phyloP scores from a whole-genome alignment of 2,113 vertebrate species.

The Procavia capensis region DNA sequence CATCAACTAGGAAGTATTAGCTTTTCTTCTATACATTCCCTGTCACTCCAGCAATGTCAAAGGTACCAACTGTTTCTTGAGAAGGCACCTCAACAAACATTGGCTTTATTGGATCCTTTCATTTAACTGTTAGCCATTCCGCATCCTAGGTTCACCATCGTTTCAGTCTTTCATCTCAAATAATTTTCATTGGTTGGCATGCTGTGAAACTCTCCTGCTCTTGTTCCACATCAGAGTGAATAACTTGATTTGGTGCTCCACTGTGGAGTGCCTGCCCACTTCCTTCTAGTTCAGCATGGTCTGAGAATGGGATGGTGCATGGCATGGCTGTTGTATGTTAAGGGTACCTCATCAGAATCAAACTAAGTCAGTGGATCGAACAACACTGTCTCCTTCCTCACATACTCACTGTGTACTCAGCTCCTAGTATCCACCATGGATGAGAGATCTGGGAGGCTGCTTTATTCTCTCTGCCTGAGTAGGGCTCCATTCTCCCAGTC shows the following conservation, averaged over 20 bases:
- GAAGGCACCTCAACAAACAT: background rate
- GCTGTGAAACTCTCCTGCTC: background rate
- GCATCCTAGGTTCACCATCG: background rate
- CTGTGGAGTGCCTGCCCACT: background rate
- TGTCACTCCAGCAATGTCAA: background rate
- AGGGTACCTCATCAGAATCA: background rate
- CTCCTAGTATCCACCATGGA: background rate
- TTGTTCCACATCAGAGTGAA: too few species aligned
- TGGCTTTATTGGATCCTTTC: background rate
- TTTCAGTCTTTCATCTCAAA: background rate
- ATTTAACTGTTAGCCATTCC: background rate
- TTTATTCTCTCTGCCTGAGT: background rate
- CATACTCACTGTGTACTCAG: background rate
- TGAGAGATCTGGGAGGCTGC: background rate
- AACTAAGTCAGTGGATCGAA: background rate
- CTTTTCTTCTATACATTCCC: background rate
- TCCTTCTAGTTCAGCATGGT: background rate
- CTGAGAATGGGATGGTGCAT: background rate
- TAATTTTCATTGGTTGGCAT: background rate
- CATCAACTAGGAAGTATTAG: background rate
- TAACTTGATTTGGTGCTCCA: background rate
- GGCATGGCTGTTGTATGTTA: background rate
- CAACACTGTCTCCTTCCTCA: background rate
- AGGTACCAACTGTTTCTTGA: background rate
- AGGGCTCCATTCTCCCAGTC: background rate